Conservation (phyloP, 2,797 vertebrate species). For the Sphenodon punctatus region DNA sequence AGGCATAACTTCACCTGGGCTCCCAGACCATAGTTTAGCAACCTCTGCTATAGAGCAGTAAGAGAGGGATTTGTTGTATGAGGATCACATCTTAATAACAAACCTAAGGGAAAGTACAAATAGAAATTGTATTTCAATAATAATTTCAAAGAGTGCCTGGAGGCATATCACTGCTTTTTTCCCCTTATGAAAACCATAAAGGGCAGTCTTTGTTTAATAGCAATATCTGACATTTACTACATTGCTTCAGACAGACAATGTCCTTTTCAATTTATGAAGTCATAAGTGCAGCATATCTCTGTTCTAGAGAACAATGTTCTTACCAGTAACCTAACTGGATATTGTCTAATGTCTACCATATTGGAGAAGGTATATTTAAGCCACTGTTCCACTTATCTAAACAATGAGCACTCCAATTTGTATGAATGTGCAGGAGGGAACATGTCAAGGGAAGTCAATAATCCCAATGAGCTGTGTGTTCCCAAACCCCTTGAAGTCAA, state of each 20-base stretch:
- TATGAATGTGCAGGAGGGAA: no score
- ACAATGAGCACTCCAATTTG: neutral
- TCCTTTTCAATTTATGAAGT: conserved; percentile 57
- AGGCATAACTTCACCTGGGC: no score
- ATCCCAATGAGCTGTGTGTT: no score
- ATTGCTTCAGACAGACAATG: conserved; percentile 40
- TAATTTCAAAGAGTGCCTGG: neutral
- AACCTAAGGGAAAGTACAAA: conserved; percentile 16
- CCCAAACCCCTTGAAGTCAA: no score
- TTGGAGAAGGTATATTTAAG: conserved; percentile 26
- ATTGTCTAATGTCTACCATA: conserved; percentile 46
- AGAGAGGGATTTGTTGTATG: neutral
- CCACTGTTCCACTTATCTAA: neutral
- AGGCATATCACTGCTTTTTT: neutral
- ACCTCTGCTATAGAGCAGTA: no score
- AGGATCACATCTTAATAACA: neutral
- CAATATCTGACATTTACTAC: conserved; percentile 66
- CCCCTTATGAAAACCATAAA: conserved; percentile 59
- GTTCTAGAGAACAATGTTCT: conserved; percentile 14
- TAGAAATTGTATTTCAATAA: conserved; percentile 32
- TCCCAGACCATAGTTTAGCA: no score
- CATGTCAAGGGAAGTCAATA: no score
- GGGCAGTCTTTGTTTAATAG: conserved; percentile 69
- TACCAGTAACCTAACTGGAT: conserved; percentile 11
- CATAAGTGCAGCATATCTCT: conserved; percentile 12